A percentile compares a stretch with the other conserved stretches of the same genome.
phyloP scores from a whole-genome alignment of 2,888 invertebrate genomes.

The Tinea semifulvella region DNA sequence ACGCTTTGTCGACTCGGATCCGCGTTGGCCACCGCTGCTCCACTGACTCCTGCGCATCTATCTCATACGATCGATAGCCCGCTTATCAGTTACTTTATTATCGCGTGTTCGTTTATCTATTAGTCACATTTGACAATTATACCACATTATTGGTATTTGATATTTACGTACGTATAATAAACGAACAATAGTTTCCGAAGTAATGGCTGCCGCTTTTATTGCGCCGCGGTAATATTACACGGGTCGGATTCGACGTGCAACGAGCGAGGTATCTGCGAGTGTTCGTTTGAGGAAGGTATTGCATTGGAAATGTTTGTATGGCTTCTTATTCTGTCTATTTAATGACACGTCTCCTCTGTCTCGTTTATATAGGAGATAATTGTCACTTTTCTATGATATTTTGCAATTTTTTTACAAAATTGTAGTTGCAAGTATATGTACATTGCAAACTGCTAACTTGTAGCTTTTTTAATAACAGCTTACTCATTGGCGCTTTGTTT shows the following conservation, averaged over 20 bases:
- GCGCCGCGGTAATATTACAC: conserved; percentile 13
- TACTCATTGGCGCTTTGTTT: too few relatives aligned
- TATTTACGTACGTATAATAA: neutral
- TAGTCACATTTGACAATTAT: neutral
- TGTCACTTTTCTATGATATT: neutral
- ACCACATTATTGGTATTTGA: neutral
- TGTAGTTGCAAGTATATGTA: neutral
- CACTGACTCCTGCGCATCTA: conserved; percentile 15
- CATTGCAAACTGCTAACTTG: neutral
- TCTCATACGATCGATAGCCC: too few relatives aligned
- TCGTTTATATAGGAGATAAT: neutral
- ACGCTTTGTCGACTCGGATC: conserved; percentile 15
- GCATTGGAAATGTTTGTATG: conserved; percentile 28
- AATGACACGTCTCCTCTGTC: neutral
- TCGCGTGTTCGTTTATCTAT: neutral
- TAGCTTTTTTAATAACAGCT: too few relatives aligned
- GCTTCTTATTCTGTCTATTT: conserved; percentile 25
- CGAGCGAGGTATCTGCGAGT: conserved; percentile 4
- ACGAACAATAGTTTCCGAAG: neutral
- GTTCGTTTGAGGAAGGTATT: conserved; percentile 14
- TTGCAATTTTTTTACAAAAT: neutral
- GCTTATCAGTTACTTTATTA: too few relatives aligned
- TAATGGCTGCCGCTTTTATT: conserved; percentile 5
- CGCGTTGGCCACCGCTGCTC: conserved; percentile 22
- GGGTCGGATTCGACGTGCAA: conserved; percentile 5